Conservation (phyloP, 1,140 invertebrate species). For the Himalopsyche phryganea region DNA sequence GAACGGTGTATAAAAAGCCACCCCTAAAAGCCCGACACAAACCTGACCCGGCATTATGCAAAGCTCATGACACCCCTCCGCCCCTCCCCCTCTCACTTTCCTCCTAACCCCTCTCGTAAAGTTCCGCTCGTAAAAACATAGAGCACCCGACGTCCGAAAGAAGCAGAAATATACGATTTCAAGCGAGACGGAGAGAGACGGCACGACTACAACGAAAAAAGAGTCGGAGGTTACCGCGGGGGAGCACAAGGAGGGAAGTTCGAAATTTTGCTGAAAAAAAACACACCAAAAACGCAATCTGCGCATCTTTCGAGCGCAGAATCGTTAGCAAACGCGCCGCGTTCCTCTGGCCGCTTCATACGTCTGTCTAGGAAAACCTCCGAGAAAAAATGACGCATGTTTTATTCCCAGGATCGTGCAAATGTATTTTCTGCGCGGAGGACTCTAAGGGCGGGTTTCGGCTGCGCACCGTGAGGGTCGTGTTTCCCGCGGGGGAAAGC, state of each 20-base stretch:
- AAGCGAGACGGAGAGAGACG: background rate
- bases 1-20: conserved; percentile 28
- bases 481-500: background rate
- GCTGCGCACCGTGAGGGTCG: background rate
- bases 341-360: conserved; percentile 3
- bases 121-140: conserved; percentile 32
- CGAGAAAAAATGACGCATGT: conserved; percentile 10
- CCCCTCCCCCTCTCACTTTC: conserved; percentile 7
- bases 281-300: conserved; percentile 36
- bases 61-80: conserved; percentile 30
- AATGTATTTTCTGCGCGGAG: background rate
- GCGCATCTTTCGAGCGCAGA: conserved; percentile 36
- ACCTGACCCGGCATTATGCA: conserved; percentile 35
- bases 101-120: conserved; percentile 9
- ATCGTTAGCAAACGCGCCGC: conserved; percentile 27
- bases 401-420: background rate
- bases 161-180: conserved; percentile 1
- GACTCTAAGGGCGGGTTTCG: conserved; percentile 4
- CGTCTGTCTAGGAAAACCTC: conserved; percentile 4
- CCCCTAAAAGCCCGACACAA: conserved; percentile 28
- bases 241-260: conserved; percentile 17
- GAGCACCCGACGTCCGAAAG: conserved; percentile 3
- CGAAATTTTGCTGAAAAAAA: conserved; percentile 29
- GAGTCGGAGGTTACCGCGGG: conserved; percentile 5
- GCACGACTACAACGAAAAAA: conserved; percentile 9